Evolutionary conservation across 2,113 vertebrate genomes (phyloP).

Genomic region (Istiophorus platypterus): DNA sequence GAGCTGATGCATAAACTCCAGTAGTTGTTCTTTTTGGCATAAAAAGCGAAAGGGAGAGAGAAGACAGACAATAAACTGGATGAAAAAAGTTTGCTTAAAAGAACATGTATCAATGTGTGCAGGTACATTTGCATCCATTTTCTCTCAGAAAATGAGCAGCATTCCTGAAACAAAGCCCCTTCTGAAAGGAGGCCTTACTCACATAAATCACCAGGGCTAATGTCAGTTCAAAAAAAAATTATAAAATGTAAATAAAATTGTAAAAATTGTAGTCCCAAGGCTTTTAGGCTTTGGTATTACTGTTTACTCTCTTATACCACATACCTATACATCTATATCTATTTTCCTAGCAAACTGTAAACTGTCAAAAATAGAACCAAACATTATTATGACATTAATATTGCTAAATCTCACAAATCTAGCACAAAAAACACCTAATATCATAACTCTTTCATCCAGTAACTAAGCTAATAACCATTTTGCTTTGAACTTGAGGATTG

Average conservation of each 20-base stretch:
- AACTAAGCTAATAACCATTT: background rate
- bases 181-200: background rate
- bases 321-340: background rate
- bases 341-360: background rate
- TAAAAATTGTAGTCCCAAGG: background rate
- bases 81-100: background rate
- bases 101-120: conserved; percentile 2
- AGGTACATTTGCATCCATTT: background rate
- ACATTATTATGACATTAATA: background rate
- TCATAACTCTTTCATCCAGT: background rate
- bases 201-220: background rate
- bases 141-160: conserved; percentile 7
- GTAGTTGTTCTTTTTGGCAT: conserved; percentile 88
- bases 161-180: background rate
- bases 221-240: background rate
- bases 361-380: background rate
- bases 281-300: background rate
- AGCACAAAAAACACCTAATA: background rate
- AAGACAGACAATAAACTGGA: background rate
- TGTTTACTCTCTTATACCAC: background rate
- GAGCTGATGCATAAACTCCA: conserved; percentile 98
- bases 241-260: background rate
- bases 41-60: background rate
- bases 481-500: background rate
- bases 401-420: background rate